These are phyloP conservation scores for Mormyrus lacerda DNA, from an alignment of 2,113 vertebrate species.

Conservation along the genomic window DNA sequence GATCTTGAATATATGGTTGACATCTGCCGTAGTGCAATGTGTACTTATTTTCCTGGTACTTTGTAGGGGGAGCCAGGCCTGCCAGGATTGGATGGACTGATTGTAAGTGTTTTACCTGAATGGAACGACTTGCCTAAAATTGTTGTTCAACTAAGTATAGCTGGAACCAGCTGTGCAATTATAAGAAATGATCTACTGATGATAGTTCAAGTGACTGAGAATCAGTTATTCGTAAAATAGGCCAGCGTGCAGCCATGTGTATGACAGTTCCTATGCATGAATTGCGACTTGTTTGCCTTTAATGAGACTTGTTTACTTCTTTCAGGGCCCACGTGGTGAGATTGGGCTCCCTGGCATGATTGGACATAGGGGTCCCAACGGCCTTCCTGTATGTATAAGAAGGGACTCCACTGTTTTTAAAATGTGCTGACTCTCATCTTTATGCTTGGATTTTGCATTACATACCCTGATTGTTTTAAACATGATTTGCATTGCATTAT, in stretches of 20 bases:
- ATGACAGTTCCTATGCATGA: not conserved
- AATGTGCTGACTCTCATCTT: not conserved
- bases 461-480: not conserved
- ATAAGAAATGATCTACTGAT: not conserved
- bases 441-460: not conserved
- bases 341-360: slow-evolving; percentile 56
- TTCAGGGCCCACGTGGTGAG: slow-evolving; percentile 69
- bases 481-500: not conserved
- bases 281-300: not conserved
- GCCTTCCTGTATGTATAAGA: slow-evolving; percentile 53
- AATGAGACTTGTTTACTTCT: slow-evolving; percentile 14
- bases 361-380: slow-evolving; percentile 64
- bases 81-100: slow-evolving; percentile 62
- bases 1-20: not conserved
- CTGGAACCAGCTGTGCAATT: not conserved
- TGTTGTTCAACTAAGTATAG: not conserved
- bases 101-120: slow-evolving; percentile 61
- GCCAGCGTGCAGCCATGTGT: too few relatives aligned
- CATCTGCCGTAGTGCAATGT: not conserved
- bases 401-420: not conserved
- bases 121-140: not conserved
- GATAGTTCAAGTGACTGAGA: not conserved
- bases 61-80: slow-evolving; percentile 66
- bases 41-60: not conserved
- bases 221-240: not conserved